Evolutionary conservation across 2,888 invertebrate species (phyloP).

Genomic region (Sinohyriopsis cumingii): DNA sequence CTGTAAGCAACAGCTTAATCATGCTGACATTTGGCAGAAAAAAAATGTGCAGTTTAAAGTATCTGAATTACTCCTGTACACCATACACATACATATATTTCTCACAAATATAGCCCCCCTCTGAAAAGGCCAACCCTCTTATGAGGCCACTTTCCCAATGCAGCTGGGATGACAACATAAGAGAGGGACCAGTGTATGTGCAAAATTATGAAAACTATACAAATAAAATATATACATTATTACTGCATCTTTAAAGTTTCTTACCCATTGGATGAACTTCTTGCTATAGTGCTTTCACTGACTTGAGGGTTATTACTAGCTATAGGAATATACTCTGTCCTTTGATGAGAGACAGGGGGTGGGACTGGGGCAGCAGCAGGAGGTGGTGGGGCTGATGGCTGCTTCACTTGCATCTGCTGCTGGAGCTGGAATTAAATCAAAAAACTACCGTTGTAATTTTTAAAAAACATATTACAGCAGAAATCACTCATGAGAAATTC

Average conservation of each 20-base stretch:
- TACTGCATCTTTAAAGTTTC: neutral
- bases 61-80: no score
- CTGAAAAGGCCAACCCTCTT: no score
- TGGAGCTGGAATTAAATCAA: constrained; percentile 31
- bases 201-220: no score
- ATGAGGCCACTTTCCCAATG: no score
- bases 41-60: no score
- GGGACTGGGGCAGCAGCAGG: constrained; percentile 1
- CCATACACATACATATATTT: no score
- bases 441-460: neutral
- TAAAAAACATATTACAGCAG: neutral
- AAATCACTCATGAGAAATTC: neutral
- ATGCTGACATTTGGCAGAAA: no score
- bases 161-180: no score
- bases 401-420: constrained; percentile 35
- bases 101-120: no score
- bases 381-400: constrained; percentile 8
- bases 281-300: constrained; percentile 50
- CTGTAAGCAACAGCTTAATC: no score
- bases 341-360: constrained; percentile 17
- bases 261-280: constrained; percentile 49
- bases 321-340: constrained; percentile 59
- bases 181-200: no score
- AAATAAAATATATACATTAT: no score
- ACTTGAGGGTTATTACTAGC: constrained; percentile 59